Evolutionary conservation across 1,140 invertebrate genomes (phyloP).

Genomic region (Ylistrum balloti): DNA sequence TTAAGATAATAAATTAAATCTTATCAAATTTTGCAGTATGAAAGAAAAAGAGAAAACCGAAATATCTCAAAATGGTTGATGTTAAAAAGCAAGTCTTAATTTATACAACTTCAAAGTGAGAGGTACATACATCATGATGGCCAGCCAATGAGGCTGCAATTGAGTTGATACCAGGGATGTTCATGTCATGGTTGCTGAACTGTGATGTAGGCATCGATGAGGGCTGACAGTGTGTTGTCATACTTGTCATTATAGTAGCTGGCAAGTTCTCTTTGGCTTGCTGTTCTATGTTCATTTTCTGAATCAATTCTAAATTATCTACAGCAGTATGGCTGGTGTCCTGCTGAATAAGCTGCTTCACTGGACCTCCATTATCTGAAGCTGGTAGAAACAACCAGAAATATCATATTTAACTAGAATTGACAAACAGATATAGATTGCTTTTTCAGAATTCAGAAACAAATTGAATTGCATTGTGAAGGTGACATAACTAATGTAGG

Average conservation of each 20-base stretch:
- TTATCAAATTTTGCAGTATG: no score
- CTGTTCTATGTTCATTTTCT: conserved; percentile 20
- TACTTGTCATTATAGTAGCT: conserved; percentile 16
- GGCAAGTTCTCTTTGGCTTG: conserved; percentile 30
- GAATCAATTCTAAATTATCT: not conserved
- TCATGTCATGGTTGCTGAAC: not conserved
- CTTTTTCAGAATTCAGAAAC: no score
- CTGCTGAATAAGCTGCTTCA: not conserved
- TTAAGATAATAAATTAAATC: no score
- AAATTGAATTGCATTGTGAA: no score
- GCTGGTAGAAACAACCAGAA: not conserved
- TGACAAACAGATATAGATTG: no score
- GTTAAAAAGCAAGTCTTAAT: no score
- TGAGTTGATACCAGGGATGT: not conserved
- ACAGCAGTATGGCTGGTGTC: conserved; percentile 21
- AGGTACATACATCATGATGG: not conserved
- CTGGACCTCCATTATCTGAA: not conserved
- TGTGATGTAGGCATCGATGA: not conserved
- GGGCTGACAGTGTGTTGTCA: not conserved
- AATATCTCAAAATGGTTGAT: no score
- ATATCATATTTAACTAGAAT: no score
- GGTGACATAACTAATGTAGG: no score
- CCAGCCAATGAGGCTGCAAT: not conserved
- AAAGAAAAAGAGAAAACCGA: no score
- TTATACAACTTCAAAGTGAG: not conserved